These are phyloP conservation scores for Varecia variegata DNA, from an alignment of 2,797 vertebrate species.

Conservation along the genomic window DNA sequence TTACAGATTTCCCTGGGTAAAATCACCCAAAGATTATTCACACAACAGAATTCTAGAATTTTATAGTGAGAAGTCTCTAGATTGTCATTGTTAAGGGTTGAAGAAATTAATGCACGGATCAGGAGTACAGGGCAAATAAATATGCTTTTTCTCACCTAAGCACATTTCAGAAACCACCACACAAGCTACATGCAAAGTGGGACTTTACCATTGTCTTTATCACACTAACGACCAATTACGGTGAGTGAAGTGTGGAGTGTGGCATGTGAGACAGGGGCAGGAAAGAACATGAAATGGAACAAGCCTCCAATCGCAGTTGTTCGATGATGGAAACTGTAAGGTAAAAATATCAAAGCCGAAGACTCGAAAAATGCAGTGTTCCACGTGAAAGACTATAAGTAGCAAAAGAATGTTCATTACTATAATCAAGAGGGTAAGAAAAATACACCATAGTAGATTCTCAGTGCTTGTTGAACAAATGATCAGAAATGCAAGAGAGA, in stretches of 20 bases:
- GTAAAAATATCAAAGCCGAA: slow-evolving; percentile 44
- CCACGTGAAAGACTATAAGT: slow-evolving; percentile 31
- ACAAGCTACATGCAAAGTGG: neutral
- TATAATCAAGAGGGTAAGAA: neutral
- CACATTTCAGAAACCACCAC: neutral
- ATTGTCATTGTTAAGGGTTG: neutral
- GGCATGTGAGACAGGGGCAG: neutral
- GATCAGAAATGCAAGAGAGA: neutral
- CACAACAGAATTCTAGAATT: neutral
- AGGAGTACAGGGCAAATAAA: neutral
- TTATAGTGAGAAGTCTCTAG: neutral
- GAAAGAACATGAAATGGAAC: slow-evolving; percentile 36
- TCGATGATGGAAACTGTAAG: neutral
- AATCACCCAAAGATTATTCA: neutral
- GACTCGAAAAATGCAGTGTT: slow-evolving; percentile 31
- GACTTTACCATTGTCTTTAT: neutral
- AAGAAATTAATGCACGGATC: neutral
- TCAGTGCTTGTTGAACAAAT: neutral
- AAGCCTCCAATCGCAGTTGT: neutral
- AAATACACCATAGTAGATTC: neutral
- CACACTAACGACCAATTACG: neutral
- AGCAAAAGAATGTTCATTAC: slow-evolving; percentile 22
- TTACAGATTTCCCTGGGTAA: neutral
- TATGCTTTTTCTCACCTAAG: neutral
- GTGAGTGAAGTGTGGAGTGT: neutral